Conservation (phyloP, 2,113 vertebrate species). For the Heterotilapia buettikoferi region DNA sequence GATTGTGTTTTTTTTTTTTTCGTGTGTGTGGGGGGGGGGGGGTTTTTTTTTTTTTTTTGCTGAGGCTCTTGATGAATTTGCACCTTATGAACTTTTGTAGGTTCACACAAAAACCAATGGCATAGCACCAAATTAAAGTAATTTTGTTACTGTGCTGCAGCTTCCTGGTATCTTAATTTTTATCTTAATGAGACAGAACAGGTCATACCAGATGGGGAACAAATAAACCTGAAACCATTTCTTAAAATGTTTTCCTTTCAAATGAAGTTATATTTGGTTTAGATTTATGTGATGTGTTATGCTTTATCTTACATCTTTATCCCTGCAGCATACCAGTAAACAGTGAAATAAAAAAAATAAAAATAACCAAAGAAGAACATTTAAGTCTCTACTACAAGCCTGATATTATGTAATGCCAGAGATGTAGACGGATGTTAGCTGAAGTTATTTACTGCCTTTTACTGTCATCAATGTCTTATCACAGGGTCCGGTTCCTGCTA, state of each 20-base stretch:
- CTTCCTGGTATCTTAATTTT: background rate
- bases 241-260: background rate
- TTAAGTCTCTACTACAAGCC: background rate
- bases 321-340: background rate
- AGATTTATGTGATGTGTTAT: background rate
- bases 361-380: background rate
- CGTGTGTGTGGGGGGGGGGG: no score
- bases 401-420: background rate
- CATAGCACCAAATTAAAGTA: background rate
- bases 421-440: background rate
- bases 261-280: background rate
- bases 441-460: background rate
- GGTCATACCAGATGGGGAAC: background rate
- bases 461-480: background rate
- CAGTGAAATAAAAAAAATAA: background rate
- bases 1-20: no score
- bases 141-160: background rate
- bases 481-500: constrained; percentile 88
- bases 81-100: background rate
- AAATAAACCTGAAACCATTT: background rate
- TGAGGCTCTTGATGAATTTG: background rate
- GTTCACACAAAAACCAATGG: background rate
- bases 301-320: background rate
- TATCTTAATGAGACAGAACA: background rate
- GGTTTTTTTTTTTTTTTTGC: background rate